phyloP scores from a whole-genome alignment of 2,888 invertebrate species.

The Drosophila parthenogenetica region DNA sequence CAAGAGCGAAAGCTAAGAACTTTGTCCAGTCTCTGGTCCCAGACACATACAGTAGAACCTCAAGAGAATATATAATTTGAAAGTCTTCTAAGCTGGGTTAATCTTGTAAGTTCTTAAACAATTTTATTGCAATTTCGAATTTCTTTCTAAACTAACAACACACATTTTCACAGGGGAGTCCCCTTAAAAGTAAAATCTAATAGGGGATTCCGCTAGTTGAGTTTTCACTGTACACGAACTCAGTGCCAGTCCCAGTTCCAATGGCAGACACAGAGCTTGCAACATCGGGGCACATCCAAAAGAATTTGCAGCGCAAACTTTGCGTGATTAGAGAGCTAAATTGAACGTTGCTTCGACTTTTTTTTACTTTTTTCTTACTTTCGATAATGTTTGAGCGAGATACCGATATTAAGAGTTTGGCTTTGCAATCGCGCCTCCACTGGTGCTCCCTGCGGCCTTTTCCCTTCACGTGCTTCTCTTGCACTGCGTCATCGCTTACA shows the following conservation, averaged over 20 bases:
- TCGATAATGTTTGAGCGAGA: constrained; percentile 39
- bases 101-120: too few relatives aligned
- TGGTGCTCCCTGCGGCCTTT: neutral
- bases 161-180: too few relatives aligned
- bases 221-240: neutral
- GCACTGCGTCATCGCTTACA: constrained; percentile 22
- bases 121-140: too few relatives aligned
- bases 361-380: constrained; percentile 4
- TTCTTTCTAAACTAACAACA: too few relatives aligned
- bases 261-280: constrained; percentile 9
- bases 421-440: constrained; percentile 18
- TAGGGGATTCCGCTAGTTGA: neutral
- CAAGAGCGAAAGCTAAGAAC: constrained; percentile 63
- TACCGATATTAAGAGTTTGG: constrained; percentile 49
- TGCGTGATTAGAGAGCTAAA: constrained; percentile 80
- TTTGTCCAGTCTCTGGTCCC: constrained; percentile 31
- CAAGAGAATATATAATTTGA: neutral
- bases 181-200: neutral
- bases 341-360: constrained; percentile 56
- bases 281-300: constrained; percentile 34
- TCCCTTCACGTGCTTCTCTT: neutral
- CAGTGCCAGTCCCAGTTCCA: constrained; percentile 16
- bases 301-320: constrained; percentile 71
- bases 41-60: constrained; percentile 9
- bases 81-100: too few relatives aligned